Conservation (phyloP, 2,888 invertebrate genomes). For the Eupeodes luniger region DNA sequence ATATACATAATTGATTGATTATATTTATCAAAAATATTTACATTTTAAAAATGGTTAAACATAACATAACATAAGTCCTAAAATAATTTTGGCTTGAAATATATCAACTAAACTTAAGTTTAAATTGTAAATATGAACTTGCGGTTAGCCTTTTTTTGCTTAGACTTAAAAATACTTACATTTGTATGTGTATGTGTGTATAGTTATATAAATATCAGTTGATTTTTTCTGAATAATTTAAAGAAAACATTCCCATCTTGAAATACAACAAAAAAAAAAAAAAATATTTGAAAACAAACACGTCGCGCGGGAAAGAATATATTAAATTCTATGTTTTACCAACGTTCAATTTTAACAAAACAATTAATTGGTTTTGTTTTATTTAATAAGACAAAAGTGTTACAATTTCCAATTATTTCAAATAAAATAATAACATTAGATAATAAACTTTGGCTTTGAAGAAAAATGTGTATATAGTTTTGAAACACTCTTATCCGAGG, state of each 20-base stretch:
- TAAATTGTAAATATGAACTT: neutral
- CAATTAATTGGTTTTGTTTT: no score
- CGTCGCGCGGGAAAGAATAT: no score
- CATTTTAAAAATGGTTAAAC: neutral
- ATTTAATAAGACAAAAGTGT: no score
- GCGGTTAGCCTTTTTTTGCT: neutral
- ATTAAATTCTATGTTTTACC: no score
- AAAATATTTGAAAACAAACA: no score
- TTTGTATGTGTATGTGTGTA: no score
- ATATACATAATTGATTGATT: neutral
- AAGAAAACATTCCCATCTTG: neutral
- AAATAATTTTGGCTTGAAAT: conserved; percentile 18
- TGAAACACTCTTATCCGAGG: no score
- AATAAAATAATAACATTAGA: no score
- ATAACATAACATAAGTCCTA: neutral
- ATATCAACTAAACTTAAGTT: neutral
- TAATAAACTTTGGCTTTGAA: no score
- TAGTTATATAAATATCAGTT: neutral
- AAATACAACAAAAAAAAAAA: neutral
- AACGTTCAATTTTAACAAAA: no score
- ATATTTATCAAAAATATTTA: conserved; percentile 1
- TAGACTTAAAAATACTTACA: neutral
- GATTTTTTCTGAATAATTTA: neutral
- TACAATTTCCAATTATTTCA: no score
- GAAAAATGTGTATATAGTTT: no score